A percentile compares a stretch with the other conserved stretches of the same genome.
Evolutionary conservation across 1,140 invertebrate genomes (phyloP).

Genomic region (Scylla paramamosain): DNA sequence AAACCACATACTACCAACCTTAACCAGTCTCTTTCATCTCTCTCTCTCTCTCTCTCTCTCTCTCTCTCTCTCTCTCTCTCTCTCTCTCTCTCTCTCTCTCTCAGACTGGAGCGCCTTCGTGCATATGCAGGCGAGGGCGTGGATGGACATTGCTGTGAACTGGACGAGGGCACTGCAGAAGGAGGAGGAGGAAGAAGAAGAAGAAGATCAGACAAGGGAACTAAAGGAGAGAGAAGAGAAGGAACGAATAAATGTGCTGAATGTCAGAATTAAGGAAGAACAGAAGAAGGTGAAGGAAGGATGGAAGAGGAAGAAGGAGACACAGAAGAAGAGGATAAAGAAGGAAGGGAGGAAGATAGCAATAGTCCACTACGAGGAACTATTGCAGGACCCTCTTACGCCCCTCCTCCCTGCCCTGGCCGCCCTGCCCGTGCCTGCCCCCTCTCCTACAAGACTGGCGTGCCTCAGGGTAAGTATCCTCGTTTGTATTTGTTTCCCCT

Average conservation of each 20-base stretch:
- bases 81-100: not conserved
- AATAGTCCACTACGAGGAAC: slow-evolving; percentile 78
- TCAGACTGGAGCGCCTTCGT: slow-evolving; percentile 79
- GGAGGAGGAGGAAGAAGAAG: not conserved
- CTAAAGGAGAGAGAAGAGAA: not conserved
- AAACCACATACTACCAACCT: not conserved
- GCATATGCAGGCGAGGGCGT: slow-evolving; percentile 77
- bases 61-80: not conserved
- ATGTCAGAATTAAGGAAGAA: not conserved
- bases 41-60: not conserved
- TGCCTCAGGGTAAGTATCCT: slow-evolving; percentile 77
- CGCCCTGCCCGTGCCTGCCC: slow-evolving; percentile 75
- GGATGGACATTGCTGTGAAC: slow-evolving; percentile 77
- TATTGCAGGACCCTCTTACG: slow-evolving; percentile 71
- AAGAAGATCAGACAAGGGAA: not conserved
- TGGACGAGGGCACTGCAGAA: slow-evolving; percentile 75
- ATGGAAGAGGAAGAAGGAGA: not conserved
- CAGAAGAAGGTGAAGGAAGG: no score
- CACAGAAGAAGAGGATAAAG: no score
- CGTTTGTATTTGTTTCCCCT: not conserved
- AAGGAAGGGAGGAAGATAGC: not conserved
- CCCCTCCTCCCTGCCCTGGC: slow-evolving; percentile 77
- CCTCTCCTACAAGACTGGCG: slow-evolving; percentile 60
- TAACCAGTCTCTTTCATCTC: not conserved
- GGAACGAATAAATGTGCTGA: not conserved